These are phyloP conservation scores for Ophthalmolycus amberensis DNA, from an alignment of 2,113 vertebrate genomes.

Conservation along the genomic window DNA sequence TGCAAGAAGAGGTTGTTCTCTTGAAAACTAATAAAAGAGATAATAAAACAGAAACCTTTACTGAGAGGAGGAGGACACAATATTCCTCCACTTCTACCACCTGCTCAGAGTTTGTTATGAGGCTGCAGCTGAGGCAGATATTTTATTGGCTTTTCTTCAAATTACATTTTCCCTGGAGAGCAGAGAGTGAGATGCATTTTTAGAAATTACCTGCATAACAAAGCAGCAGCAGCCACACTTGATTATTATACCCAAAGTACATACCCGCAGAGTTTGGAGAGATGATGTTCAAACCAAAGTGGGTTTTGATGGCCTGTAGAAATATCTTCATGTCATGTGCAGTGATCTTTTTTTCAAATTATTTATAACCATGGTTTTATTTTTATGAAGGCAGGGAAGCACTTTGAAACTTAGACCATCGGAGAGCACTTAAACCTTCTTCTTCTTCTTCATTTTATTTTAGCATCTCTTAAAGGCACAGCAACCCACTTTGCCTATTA, in stretches of 20 bases:
- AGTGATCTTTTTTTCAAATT: background rate
- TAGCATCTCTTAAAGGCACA: background rate
- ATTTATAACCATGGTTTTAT: background rate
- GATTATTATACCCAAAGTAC: conserved; percentile 7
- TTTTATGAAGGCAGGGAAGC: background rate
- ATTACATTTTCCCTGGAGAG: conserved; percentile 40
- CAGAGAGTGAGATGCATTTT: conserved; percentile 12
- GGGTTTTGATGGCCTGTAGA: background rate
- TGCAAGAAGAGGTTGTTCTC: conserved; percentile 10
- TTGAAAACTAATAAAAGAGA: conserved; percentile 21
- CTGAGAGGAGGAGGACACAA: background rate
- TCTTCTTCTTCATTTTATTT: background rate
- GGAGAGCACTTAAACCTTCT: background rate
- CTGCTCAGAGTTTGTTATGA: conserved; percentile 11
- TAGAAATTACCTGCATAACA: background rate
- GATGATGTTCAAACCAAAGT: background rate
- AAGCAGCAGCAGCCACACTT: conserved; percentile 4
- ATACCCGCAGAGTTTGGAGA: background rate
- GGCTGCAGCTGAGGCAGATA: conserved; percentile 20
- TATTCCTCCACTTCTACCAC: conserved; percentile 16
- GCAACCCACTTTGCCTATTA: background rate
- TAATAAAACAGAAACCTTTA: conserved; percentile 4
- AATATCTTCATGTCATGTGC: background rate
- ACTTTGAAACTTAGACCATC: background rate
- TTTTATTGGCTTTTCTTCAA: conserved; percentile 59